phyloP scores from a whole-genome alignment of 1,140 invertebrate species.

The Nasonia longicornis region DNA sequence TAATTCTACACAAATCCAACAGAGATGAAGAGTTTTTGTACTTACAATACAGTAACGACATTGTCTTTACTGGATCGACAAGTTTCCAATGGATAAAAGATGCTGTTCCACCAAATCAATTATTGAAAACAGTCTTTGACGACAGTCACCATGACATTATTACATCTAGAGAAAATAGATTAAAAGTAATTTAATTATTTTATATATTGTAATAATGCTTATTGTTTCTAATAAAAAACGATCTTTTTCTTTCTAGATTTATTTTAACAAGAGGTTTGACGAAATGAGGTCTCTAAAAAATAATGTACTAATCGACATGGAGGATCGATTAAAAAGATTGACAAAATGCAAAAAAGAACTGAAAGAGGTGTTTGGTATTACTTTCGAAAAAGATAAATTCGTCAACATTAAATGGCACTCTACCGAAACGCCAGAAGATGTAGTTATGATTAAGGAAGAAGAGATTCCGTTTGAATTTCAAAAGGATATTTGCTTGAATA shows the following conservation, averaged over 20 bases:
- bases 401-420: constrained; percentile 50
- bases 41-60: constrained; percentile 6
- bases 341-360: constrained; percentile 54
- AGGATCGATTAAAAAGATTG: constrained; percentile 50
- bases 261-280: constrained; percentile 69
- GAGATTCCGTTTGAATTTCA: constrained; percentile 62
- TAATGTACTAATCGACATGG: constrained; percentile 51
- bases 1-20: background rate
- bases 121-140: constrained; percentile 22
- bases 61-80: constrained; percentile 55
- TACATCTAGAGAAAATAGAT: constrained; percentile 45
- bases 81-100: constrained; percentile 63
- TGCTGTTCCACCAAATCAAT: constrained; percentile 46
- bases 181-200: constrained; percentile 47
- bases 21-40: background rate
- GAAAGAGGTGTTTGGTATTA: constrained; percentile 51
- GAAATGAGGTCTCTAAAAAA: constrained; percentile 58
- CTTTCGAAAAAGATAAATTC: constrained; percentile 35
- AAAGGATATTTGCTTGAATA: constrained; percentile 37
- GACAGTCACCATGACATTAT: background rate
- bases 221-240: background rate
- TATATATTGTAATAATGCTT: constrained; percentile 18
- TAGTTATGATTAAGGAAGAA: constrained; percentile 54
- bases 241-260: constrained; percentile 51
- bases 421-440: constrained; percentile 51